These are phyloP conservation scores for Ormyrus rosae DNA, from an alignment of 2,888 invertebrate species.

Conservation along the genomic window DNA sequence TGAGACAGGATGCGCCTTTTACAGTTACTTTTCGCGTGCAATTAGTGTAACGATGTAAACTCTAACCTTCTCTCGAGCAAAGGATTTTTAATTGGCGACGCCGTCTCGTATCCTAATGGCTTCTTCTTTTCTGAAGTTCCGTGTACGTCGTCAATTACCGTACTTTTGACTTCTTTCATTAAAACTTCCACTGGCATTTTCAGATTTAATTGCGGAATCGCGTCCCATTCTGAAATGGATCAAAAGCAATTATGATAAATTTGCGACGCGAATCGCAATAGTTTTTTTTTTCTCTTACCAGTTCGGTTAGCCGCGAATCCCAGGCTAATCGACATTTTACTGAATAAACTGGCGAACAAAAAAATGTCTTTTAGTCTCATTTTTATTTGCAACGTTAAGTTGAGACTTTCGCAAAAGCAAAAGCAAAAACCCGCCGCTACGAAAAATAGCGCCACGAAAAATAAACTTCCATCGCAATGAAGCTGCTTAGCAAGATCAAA, in stretches of 20 bases:
- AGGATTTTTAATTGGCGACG: constrained; percentile 3
- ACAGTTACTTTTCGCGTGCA: no score
- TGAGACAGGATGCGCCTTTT: background rate
- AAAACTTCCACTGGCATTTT: constrained; percentile 43
- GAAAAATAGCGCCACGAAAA: background rate
- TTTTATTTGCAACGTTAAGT: no score
- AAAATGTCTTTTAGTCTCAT: constrained; percentile 34
- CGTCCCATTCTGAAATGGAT: constrained; percentile 27
- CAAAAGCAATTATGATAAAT: no score
- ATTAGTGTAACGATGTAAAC: background rate
- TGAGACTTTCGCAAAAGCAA: background rate
- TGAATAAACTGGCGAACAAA: background rate
- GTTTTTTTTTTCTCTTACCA: constrained; percentile 16
- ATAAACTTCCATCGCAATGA: background rate
- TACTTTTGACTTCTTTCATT: constrained; percentile 34
- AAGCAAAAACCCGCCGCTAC: background rate
- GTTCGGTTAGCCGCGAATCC: constrained; percentile 31
- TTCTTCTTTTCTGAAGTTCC: constrained; percentile 25
- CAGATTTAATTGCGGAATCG: constrained; percentile 29
- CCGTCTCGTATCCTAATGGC: constrained; percentile 48
- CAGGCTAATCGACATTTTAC: background rate
- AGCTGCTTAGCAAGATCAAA: constrained; percentile 37
- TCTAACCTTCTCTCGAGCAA: constrained; percentile 42
- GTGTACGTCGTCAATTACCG: constrained; percentile 36
- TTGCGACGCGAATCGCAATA: background rate